Evolutionary conservation across 2,888 invertebrate genomes (phyloP), one percentile per base, ranked within the genome.

Genomic region (Conus canariensis): DNA sequence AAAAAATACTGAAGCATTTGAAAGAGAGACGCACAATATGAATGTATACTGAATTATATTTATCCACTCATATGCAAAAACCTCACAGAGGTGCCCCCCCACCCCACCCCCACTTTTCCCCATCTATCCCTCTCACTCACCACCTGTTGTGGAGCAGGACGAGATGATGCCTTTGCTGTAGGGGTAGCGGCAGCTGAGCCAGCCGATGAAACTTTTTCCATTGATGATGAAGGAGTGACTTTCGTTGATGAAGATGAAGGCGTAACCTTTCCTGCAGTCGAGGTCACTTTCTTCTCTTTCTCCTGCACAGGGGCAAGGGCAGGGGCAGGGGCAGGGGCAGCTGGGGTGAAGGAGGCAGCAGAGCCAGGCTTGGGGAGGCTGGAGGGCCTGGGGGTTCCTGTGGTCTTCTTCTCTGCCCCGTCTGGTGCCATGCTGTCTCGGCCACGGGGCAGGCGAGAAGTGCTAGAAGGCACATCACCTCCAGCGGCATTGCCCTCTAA

Each of bases 341-440:
- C 64, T 56, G 70, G 70, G 22, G 70, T 22, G 59, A 77, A 77
- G 30, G 88, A 3, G 14, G 89, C 60, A 16, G 91, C 70, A 16
- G 16, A 77, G 14, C 77, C 90, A 45, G 90, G 64, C 25, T 85
- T 80, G 45, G 90, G 58, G 12, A 90, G 86, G 22, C 85, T 90
- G 88, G 88, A 60, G 19, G 86, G 82, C 64, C 74, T 88, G 30
- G 90, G 86, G 60, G 88, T 85, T 77, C 89, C 25, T 25, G 87
- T 64, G 30, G 74, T 45, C 58, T 64, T 74, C 90, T 91, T 92
- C 25, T 93, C 93, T 67, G 64, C 64, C 22, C 91, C 92, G 25
- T 90, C 91, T 22, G 93, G 93, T 7, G 19, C 19, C 16, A 92
- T 92, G 7, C 92, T 90, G 85, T 94, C 93, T 82, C 92, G 92